Evolutionary conservation across 2,113 vertebrate genomes (phyloP).

Genomic region (Syngnathus scovelli): DNA sequence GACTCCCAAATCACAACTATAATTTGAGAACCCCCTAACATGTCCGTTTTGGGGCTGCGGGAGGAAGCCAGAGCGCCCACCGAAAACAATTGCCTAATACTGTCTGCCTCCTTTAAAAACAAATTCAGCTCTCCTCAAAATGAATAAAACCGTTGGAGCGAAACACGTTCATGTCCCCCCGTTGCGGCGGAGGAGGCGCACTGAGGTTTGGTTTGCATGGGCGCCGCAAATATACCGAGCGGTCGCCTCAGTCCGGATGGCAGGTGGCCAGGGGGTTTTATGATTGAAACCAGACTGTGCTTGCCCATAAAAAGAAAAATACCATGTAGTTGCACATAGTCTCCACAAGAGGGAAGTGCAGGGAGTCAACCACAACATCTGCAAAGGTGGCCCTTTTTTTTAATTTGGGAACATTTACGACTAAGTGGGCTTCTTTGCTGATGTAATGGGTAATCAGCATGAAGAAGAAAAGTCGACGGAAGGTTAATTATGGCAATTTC

Average conservation of each 20-base stretch:
- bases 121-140: slow-evolving; percentile 14
- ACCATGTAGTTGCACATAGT: slow-evolving; percentile 64
- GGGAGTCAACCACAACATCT: slow-evolving; percentile 33
- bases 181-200: slow-evolving; percentile 19
- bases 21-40: background rate
- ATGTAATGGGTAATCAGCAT: slow-evolving; percentile 30
- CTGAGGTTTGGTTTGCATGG: slow-evolving; percentile 60
- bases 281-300: slow-evolving; percentile 74
- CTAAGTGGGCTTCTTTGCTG: slow-evolving; percentile 24
- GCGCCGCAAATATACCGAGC: slow-evolving; percentile 58
- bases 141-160: background rate
- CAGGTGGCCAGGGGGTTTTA: slow-evolving; percentile 57
- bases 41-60: background rate
- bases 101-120: background rate
- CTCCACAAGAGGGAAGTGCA: slow-evolving; percentile 67
- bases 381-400: slow-evolving; percentile 23
- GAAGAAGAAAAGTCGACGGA: slow-evolving; percentile 20
- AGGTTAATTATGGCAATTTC: slow-evolving; percentile 32
- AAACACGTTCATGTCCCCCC: background rate
- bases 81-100: background rate
- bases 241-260: slow-evolving; percentile 55
- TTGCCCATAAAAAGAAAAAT: slow-evolving; percentile 63
- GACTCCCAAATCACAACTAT: background rate
- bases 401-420: slow-evolving; percentile 3
- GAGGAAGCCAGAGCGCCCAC: background rate